phyloP scores from a whole-genome alignment of 2,797 vertebrate species.

The Molossus alvarezi region DNA sequence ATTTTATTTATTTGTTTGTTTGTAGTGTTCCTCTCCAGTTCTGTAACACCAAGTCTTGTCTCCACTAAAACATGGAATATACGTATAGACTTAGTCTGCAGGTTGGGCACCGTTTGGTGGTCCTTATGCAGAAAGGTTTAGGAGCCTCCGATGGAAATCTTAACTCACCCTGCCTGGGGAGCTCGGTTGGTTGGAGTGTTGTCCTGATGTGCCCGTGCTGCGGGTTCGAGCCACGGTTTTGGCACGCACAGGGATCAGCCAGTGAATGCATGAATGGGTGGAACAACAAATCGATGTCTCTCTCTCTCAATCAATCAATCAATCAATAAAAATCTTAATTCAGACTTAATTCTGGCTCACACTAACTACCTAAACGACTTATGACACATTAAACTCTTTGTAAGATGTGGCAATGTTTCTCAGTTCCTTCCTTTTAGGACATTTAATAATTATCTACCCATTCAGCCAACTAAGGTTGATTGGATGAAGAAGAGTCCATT shows the following conservation, averaged over 20 bases:
- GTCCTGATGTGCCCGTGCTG: background rate
- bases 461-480: conserved; percentile 53
- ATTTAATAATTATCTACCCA: conserved; percentile 58
- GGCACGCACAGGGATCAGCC: background rate
- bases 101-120: background rate
- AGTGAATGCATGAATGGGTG: background rate
- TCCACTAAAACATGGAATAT: background rate
- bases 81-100: background rate
- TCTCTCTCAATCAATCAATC: background rate
- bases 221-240: background rate
- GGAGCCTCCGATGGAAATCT: background rate
- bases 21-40: background rate
- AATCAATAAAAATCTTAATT: background rate
- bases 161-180: background rate
- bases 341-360: conserved; percentile 46
- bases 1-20: conserved; percentile 17
- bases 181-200: background rate
- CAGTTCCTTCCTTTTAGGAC: conserved; percentile 41
- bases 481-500: conserved; percentile 59
- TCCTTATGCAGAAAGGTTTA: conserved; percentile 23
- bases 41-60: background rate
- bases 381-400: conserved; percentile 53
- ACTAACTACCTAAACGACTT: conserved; percentile 17
- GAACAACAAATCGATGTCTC: background rate
- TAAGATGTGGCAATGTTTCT: conserved; percentile 17